Evolutionary conservation across 2,888 invertebrate species (phyloP).

Genomic region (Rugalucina vietnamica): DNA sequence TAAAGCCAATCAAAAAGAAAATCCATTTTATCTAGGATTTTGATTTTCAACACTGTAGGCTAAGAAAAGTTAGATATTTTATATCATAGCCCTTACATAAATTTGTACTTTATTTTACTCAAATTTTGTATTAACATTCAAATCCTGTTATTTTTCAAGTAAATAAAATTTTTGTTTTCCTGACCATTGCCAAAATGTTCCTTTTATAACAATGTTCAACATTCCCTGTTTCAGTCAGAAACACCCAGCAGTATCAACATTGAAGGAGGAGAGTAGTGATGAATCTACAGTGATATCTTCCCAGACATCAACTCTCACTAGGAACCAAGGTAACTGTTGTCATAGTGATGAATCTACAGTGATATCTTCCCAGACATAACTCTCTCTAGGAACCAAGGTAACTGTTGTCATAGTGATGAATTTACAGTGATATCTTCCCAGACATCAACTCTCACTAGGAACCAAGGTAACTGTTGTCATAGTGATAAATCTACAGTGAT

Average conservation of each 20-base stretch:
- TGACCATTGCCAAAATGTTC: no score
- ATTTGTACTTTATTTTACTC: no score
- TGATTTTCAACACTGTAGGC: no score
- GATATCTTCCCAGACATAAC: slow-evolving; percentile 97
- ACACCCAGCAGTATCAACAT: slow-evolving; percentile 66
- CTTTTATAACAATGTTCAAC: no score
- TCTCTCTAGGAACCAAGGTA: slow-evolving; percentile 90
- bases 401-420: slow-evolving; percentile 97
- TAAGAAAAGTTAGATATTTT: no score
- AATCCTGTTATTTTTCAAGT: no score
- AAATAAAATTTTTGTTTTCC: no score
- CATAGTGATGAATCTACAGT: slow-evolving; percentile 98
- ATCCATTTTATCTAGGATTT: no score
- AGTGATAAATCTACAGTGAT: slow-evolving; percentile 98
- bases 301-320: slow-evolving; percentile 96
- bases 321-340: slow-evolving; percentile 88
- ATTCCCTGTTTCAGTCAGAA: slow-evolving; percentile 61
- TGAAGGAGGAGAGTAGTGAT: slow-evolving; percentile 95
- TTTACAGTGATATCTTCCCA: slow-evolving; percentile 97
- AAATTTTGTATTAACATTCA: no score
- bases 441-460: slow-evolving; percentile 96
- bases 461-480: slow-evolving; percentile 86
- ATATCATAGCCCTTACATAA: no score
- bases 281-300: slow-evolving; percentile 98
- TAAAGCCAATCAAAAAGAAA: no score